Evolutionary conservation across 2,888 invertebrate species (phyloP).

Genomic region (Hymenopus coronatus): DNA sequence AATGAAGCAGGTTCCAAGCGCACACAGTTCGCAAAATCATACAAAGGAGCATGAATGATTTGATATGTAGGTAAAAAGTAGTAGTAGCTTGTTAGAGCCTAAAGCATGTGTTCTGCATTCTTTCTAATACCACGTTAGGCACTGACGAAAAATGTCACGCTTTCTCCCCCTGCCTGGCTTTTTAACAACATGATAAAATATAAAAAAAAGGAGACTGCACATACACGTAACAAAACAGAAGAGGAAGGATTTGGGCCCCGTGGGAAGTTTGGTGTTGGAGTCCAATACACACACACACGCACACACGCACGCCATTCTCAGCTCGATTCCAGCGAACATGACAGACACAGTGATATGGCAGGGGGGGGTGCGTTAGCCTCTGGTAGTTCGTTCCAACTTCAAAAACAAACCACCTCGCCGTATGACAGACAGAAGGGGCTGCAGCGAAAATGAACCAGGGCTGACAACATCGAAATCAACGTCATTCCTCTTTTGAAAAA

Average conservation of each 20-base stretch:
- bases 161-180: neutral
- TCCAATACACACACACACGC: neutral
- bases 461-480: neutral
- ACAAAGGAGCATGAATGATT: conserved; percentile 16
- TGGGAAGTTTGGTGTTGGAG: neutral
- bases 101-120: conserved; percentile 17
- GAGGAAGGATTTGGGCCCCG: neutral
- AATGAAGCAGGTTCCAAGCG: neutral
- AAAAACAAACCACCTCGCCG: neutral
- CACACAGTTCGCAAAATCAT: neutral
- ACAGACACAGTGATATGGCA: neutral
- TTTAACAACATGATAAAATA: conserved; percentile 8
- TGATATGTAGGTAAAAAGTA: neutral
- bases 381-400: neutral
- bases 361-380: neutral
- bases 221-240: neutral
- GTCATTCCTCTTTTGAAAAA: neutral
- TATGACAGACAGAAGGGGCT: neutral
- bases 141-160: conserved; percentile 7
- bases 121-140: conserved; percentile 9
- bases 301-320: neutral
- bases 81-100: neutral
- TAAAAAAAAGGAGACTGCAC: neutral
- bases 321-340: neutral
- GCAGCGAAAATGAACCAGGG: neutral